Conservation (phyloP, 1,140 invertebrate species). For the Caenorhabditis remanei region DNA sequence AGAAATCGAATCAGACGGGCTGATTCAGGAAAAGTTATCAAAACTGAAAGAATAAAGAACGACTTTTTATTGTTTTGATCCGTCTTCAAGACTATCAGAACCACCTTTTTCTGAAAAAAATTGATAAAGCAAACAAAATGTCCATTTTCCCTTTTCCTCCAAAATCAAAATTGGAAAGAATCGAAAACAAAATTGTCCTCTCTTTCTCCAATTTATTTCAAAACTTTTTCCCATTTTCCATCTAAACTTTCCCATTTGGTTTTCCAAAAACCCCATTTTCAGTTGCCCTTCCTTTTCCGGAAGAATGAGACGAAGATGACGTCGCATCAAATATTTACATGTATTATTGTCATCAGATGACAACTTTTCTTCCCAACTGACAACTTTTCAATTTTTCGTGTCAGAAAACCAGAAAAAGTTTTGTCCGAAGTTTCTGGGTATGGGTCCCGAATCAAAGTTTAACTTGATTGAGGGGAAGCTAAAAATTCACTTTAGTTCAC, state of each 20-base stretch:
- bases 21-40: too few species aligned
- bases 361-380: not conserved
- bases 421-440: not conserved
- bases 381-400: slow-evolving; percentile 5
- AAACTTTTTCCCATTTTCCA: not conserved
- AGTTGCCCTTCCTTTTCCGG: slow-evolving; percentile 47
- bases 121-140: too few species aligned
- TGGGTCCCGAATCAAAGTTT: too few species aligned
- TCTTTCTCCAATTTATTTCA: not conserved
- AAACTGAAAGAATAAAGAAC: too few species aligned
- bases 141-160: too few species aligned
- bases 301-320: slow-evolving; percentile 25
- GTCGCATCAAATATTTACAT: slow-evolving; percentile 56
- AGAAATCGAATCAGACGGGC: too few species aligned
- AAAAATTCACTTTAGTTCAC: too few species aligned
- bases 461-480: too few species aligned
- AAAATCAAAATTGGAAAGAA: not conserved
- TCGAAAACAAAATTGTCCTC: slow-evolving; percentile 17
- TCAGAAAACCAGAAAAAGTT: not conserved
- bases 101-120: too few species aligned
- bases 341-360: slow-evolving; percentile 44
- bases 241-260: not conserved
- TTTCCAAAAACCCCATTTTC: slow-evolving; percentile 20
- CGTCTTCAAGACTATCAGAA: too few species aligned
- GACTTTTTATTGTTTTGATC: too few species aligned